Evolutionary conservation across 2,113 vertebrate species (phyloP), one percentile per base, ranked within the genome.

Genomic region (Chloropsis cyanopogon): DNA sequence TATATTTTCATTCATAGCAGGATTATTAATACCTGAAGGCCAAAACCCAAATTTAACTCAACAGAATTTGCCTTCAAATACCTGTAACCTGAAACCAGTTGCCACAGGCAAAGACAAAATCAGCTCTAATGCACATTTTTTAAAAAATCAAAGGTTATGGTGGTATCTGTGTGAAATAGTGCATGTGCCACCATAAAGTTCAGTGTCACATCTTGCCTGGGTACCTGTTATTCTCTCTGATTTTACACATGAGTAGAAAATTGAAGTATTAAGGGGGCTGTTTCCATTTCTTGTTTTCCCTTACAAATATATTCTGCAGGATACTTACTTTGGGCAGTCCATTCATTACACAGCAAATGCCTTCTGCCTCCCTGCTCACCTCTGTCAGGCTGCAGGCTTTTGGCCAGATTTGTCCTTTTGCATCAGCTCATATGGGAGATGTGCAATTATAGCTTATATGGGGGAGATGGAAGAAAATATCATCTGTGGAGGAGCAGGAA

Each of bases 11-110:
- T 93, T 95, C 83, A 20, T 44, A 86, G 64, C 42, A 37, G 31
- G 64, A 81, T 97, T 97, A 86, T 92, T 95, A 96, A 91, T 69
- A 92, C 89, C 86, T 92, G 92, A 91, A 94, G 95, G 65, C 80
- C 75, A 80, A 64, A 88, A 13, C 23, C 42, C 19, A 73, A 68
- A 75, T 84, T 41, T 39, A 82, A 75, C 28, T 5, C 6, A 76
- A 66, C 46, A 63, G 73, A 80, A 90, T 95, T 92, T 81, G 33
- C 84, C 66, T 91, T 92, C 89, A 47, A 80, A 93, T 93, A 82
- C 49, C 64, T 96, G 95, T 37, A 96, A 96, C 88, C 83, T 82
- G 78, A 95, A 96, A 96, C 65, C 71, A 86, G 90, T 85, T 94
- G 63, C 90, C 8, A 0, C 72, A 87, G 95, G 89, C 92, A 90